These are phyloP conservation scores for Allacma fusca DNA, from an alignment of 2,888 invertebrate species.

Conservation along the genomic window DNA sequence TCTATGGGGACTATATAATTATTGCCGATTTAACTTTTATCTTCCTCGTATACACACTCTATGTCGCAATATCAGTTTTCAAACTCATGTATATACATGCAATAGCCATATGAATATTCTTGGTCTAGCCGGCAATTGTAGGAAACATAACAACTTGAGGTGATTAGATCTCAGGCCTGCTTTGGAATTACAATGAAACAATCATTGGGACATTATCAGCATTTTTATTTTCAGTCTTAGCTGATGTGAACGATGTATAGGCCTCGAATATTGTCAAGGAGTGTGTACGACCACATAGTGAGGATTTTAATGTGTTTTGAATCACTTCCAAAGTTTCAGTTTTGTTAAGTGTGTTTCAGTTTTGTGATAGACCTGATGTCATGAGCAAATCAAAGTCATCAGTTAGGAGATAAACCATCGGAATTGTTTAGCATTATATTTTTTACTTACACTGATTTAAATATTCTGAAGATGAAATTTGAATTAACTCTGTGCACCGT, in stretches of 20 bases:
- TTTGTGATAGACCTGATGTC: no score
- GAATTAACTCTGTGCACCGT: no score
- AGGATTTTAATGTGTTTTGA: no score
- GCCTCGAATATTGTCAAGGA: neutral
- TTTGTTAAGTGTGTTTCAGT: no score
- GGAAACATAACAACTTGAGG: neutral
- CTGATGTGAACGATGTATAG: neutral
- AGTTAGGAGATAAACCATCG: no score
- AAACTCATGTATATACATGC: neutral
- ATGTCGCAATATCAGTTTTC: neutral
- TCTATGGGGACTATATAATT: neutral
- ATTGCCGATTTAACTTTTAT: conserved; percentile 9
- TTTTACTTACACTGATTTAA: no score
- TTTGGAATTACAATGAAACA: neutral
- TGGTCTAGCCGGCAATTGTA: conserved; percentile 12
- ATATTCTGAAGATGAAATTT: no score
- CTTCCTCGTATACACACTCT: neutral
- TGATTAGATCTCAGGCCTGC: neutral
- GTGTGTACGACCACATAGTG: no score
- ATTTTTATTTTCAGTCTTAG: neutral
- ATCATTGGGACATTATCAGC: neutral
- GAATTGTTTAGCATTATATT: no score
- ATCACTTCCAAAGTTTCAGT: no score
- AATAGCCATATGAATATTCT: neutral
- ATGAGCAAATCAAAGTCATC: no score